Conservation (phyloP, 1,140 invertebrate genomes). For the Pollicipes pollicipes region DNA sequence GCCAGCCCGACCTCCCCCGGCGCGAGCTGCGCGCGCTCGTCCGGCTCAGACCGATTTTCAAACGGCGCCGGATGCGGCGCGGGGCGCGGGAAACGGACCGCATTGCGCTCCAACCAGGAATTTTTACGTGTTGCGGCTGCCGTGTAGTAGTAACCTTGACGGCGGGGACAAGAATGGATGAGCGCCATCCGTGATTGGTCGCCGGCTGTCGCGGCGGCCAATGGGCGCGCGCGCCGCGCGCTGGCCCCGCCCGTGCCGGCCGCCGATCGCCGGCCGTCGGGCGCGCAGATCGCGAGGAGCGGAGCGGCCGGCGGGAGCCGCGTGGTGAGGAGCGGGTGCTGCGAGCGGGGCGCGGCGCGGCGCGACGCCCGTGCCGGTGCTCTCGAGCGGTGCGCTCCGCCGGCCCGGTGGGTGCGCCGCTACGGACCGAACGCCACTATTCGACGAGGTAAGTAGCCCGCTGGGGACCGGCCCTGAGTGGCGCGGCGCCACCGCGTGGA, state of each 20-base stretch:
- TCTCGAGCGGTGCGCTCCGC: too few relatives aligned
- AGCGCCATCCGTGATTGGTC: background rate
- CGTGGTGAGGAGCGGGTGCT: background rate
- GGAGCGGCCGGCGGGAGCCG: too few relatives aligned
- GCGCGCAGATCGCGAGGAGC: background rate
- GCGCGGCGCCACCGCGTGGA: too few relatives aligned
- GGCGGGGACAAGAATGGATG: background rate
- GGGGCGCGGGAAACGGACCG: background rate
- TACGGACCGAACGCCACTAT: too few relatives aligned
- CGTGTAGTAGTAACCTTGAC: background rate
- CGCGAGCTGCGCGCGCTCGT: too few relatives aligned
- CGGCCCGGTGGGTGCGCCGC: too few relatives aligned
- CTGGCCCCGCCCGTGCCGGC: background rate
- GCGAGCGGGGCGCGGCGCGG: too few relatives aligned
- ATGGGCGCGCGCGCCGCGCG: background rate
- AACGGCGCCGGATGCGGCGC: background rate
- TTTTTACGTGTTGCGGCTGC: background rate
- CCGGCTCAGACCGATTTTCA: background rate
- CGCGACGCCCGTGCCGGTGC: too few relatives aligned
- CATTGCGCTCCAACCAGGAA: background rate
- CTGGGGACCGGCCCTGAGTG: too few relatives aligned
- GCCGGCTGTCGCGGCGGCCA: background rate
- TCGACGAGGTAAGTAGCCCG: too few relatives aligned
- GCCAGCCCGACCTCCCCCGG: too few relatives aligned
- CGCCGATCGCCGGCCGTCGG: too few relatives aligned